Conservation (phyloP, 2,797 vertebrate species). For the Eremophila alpestris region DNA sequence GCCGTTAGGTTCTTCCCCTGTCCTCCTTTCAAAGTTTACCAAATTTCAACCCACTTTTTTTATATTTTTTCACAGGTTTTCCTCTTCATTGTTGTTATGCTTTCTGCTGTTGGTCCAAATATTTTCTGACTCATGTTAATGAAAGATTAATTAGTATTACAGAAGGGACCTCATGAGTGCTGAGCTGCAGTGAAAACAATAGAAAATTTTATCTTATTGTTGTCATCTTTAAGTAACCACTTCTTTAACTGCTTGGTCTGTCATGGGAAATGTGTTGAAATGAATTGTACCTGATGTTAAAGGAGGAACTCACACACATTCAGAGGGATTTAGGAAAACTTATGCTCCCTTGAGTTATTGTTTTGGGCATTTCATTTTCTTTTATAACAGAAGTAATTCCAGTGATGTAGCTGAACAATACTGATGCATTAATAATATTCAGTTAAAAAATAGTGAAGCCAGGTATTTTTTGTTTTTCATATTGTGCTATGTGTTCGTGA, state of each 20-base stretch:
- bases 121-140: neutral
- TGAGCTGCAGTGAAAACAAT: neutral
- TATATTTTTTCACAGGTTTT: neutral
- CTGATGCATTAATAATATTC: neutral
- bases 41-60: neutral
- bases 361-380: neutral
- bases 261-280: neutral
- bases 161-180: neutral
- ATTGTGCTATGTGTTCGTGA: neutral
- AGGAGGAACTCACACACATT: neutral
- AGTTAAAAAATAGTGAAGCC: neutral
- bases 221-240: neutral
- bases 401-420: neutral
- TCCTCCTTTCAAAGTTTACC: neutral
- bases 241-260: neutral
- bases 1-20: neutral
- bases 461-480: neutral
- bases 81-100: accelerated
- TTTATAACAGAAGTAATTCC: neutral
- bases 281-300: neutral
- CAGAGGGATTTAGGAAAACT: neutral
- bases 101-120: neutral
- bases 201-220: neutral
- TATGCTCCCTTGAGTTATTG: neutral
- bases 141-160: neutral